Base-by-base conservation (phyloP, 2,888 invertebrate genomes). In the Zeuzera pyrina region DNA sequence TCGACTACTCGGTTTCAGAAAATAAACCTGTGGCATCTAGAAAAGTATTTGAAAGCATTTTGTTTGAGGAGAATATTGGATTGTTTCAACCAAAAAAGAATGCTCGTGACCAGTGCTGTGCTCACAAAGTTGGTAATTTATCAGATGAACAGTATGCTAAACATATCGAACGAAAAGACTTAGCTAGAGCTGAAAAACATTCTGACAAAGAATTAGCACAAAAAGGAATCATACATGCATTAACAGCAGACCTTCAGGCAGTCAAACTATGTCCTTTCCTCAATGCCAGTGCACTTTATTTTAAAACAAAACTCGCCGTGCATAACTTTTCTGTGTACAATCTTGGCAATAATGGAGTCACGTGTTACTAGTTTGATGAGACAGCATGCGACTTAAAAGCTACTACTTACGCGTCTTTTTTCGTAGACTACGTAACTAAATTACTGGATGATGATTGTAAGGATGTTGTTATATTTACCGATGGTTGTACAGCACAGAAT, bases 301-400 rank as follows among this genome's bases (percentile, higher is more conserved):
- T 52, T 39, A 54, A 55, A 33, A 56, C 49, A 3, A 57, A 52
- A 33, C 35, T 53, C 3, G 41, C 46, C 8, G 49, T 55, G n/a
- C 57, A 52, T 28, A 53, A 57, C 30, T 59, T 55, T 36, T 35
- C 52, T 3, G 29, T 52, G 1, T 54, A 51, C n/a, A 46, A 51
- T 26, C 36, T 52, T 5, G 45, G 42, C 8, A 55, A 27, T 12
- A 27, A 42, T 29, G 4, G 29, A 22, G 48, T 42, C 1, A 42
- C 31, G 0, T 51, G 49, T 22, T 52, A 52, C n/a, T 22, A n/a
- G n/a, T n/a, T n/a, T n/a, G n/a, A n/a, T n/a, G n/a, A n/a, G n/a
- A n/a, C n/a, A n/a, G 34, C 34, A 2, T 41, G 41, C 33, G 46
- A 47, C 32, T 35, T 54, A 30, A 50, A 42, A 48, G 39, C 51